phyloP scores from a whole-genome alignment of 1,140 invertebrate genomes.

The Trypoxylus dichotomus region DNA sequence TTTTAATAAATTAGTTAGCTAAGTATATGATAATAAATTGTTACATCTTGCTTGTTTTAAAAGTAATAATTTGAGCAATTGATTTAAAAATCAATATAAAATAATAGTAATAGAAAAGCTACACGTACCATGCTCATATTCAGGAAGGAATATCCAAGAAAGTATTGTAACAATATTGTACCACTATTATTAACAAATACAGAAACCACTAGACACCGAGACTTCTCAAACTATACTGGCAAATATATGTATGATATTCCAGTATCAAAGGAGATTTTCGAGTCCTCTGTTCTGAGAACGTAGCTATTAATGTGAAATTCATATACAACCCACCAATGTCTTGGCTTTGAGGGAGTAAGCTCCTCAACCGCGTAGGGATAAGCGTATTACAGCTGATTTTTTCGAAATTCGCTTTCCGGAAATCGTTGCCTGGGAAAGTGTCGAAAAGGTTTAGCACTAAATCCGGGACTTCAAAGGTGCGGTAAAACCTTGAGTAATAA shows the following conservation, averaged over 20 bases:
- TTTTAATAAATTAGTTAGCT: no score
- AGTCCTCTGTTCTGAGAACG: conserved; percentile 9
- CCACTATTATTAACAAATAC: neutral
- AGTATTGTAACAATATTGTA: neutral
- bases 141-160: neutral
- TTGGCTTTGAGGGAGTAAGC: no score
- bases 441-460: no score
- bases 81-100: neutral
- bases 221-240: neutral
- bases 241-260: neutral
- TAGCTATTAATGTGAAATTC: conserved; percentile 9
- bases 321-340: neutral
- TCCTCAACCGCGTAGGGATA: neutral
- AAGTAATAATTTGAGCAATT: no score
- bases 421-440: no score
- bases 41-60: no score
- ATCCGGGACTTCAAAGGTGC: no score
- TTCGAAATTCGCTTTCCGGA: neutral
- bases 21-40: no score
- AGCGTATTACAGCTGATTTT: neutral
- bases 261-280: neutral
- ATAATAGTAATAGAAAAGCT: neutral
- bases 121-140: neutral
- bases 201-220: neutral
- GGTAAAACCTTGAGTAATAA: no score